phyloP scores from a whole-genome alignment of 2,797 vertebrate species.

The Coracias cyanogaster region DNA sequence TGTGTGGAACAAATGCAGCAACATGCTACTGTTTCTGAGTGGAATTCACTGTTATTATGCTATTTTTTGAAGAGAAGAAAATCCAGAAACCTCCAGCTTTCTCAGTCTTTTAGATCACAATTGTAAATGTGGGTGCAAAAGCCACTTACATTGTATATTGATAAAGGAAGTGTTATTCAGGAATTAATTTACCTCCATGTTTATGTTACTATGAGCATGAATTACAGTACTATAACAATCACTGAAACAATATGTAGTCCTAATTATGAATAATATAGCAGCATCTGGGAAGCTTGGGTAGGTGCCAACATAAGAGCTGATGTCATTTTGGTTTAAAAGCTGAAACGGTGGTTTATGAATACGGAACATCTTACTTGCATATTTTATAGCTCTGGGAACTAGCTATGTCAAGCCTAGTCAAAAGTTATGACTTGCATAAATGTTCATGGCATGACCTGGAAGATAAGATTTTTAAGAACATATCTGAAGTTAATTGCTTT shows the following conservation, averaged over 20 bases:
- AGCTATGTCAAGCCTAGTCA: neutral
- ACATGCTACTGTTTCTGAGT: neutral
- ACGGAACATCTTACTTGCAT: neutral
- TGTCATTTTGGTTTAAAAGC: constrained; percentile 24
- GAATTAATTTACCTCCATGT: neutral
- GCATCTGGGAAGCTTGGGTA: constrained; percentile 23
- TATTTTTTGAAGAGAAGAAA: neutral
- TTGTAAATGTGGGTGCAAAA: neutral
- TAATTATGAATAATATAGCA: constrained; percentile 40
- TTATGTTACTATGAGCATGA: neutral
- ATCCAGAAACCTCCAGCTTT: neutral
- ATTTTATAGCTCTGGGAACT: neutral
- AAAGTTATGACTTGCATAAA: neutral
- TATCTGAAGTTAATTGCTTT: neutral
- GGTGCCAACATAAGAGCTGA: neutral
- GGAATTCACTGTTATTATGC: neutral
- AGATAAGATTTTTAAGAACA: neutral
- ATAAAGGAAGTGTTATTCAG: constrained; percentile 4
- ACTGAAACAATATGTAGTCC: neutral
- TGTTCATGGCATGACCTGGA: neutral
- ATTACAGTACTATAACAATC: neutral
- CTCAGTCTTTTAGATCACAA: rapidly evolving
- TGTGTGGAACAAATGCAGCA: neutral
- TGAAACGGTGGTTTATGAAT: constrained; percentile 16
- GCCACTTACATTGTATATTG: neutral